Base-by-base conservation (phyloP, 2,113 vertebrate genomes). In the Crotalus tigris region DNA sequence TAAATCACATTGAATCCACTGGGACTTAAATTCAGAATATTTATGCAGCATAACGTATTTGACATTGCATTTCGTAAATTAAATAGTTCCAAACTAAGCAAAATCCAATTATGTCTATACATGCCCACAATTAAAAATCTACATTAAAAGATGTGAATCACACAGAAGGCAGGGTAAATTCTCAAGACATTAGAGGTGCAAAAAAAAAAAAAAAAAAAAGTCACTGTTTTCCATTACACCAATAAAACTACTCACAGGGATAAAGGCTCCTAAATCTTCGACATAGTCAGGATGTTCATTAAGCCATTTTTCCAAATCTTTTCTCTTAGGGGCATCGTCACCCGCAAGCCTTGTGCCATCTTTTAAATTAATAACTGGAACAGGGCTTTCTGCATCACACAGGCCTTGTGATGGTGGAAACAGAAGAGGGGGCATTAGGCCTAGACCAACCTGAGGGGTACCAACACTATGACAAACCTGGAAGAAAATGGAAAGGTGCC, bases 341-440 rank as follows among this genome's bases (percentile, higher is more conserved):
- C 99, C 99, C 49, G 99, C 99, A 13, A 99, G 98, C 89, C 99
- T 98, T 33, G 99, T 99, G 92, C 99, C 99, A 88, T 99, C 99
- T 97, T 99, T 99, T 10, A 99, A 97, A 96, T 99, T 99, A 97
- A 99, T 99, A 91, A 99, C 99, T 2, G 99, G 98, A 94, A 99
- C 99, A 69, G 98, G 98, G 96, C 97, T 99, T 93, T 99, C 99
- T 0, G 95, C 97, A 94, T 99, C 98, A n/a, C 95, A 94, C 2
- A 98, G 69, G 90, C 96, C 97, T 96, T 97, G 98, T 92, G 96
- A 96, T 64, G 97, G 97, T 11, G 98, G 92, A 96, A 97, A 98
- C 46, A 96, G 91, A 13, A 98, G 93, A 23, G 96, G 92, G 91
- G 98, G 93, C 61, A 96, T 97, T 91, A 95, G 96, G 69, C 97